These are phyloP conservation scores for Orthonevra nobilis DNA, from an alignment of 2,888 invertebrate genomes.

Conservation along the genomic window DNA sequence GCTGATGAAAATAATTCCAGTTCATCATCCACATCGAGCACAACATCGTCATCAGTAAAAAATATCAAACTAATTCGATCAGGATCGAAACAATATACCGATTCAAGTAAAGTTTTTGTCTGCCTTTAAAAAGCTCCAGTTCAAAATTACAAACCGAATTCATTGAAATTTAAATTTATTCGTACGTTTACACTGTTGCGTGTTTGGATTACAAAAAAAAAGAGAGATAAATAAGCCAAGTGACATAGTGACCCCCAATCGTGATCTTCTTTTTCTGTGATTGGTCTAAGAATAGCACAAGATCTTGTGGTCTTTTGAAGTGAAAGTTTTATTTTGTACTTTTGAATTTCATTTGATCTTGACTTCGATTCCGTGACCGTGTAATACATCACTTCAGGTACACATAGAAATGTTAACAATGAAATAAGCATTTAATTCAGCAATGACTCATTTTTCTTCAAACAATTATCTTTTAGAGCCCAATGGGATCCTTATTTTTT, in stretches of 20 bases:
- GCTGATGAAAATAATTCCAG: conserved; percentile 32
- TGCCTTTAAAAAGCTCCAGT: conserved; percentile 9
- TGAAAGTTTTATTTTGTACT: conserved; percentile 50
- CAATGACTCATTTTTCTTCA: too few species aligned
- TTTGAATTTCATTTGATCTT: conserved; percentile 48
- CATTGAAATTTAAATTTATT: too few species aligned
- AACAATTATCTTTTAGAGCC: too few species aligned
- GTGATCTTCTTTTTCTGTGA: background rate
- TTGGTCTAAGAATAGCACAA: conserved; percentile 34
- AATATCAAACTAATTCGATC: conserved; percentile 71
- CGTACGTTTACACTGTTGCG: too few species aligned
- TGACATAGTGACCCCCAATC: too few species aligned
- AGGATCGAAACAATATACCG: conserved; percentile 76
- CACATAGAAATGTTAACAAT: too few species aligned
- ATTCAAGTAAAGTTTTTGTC: conserved; percentile 76
- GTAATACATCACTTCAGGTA: conserved; percentile 32
- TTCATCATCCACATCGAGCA: conserved; percentile 64
- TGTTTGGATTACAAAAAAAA: conserved; percentile 12
- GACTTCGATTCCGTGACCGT: conserved; percentile 49
- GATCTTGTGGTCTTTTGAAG: conserved; percentile 56
- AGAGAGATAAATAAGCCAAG: background rate
- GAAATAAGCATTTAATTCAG: too few species aligned
- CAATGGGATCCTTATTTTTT: too few species aligned
- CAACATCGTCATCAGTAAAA: conserved; percentile 71
- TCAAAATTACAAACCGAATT: conserved; percentile 21